Percentiles rank a stretch among this genome's conserved stretches.
These are phyloP conservation scores for Telenomus remus DNA, from an alignment of 1,140 invertebrate species.

Conservation along the genomic window DNA sequence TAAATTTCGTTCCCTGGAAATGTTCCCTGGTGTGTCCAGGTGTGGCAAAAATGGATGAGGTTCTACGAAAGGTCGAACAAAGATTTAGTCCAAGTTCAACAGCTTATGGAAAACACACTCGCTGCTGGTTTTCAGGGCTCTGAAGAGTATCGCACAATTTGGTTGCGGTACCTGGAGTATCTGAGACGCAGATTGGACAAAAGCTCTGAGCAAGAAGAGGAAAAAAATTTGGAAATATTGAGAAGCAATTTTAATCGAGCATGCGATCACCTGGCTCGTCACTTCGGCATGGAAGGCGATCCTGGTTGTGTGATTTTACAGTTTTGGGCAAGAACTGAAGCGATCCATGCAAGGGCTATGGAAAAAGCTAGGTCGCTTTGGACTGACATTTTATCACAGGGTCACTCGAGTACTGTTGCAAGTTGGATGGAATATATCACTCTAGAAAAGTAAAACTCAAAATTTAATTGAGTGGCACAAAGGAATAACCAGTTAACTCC, in stretches of 20 bases:
- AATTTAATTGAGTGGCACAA: no score
- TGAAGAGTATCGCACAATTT: conserved; percentile 80
- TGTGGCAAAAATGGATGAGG: conserved; percentile 81
- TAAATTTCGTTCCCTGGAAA: no score
- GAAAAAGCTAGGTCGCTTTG: conserved; percentile 83
- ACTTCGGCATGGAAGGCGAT: conserved; percentile 79
- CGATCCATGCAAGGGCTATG: conserved; percentile 79
- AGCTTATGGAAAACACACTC: conserved; percentile 81
- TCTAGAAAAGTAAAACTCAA: no score
- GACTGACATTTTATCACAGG: conserved; percentile 82
- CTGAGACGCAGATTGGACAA: conserved; percentile 79
- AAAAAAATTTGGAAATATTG: conserved; percentile 74
- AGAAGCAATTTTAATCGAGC: conserved; percentile 79
- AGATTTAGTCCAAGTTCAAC: conserved; percentile 74
- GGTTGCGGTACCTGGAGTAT: conserved; percentile 85
- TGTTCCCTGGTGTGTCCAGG: conserved; percentile 79
- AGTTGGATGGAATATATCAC: conserved; percentile 85
- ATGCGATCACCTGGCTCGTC: conserved; percentile 77
- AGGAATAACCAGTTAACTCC: no score
- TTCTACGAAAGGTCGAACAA: conserved; percentile 76
- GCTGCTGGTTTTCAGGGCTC: conserved; percentile 79
- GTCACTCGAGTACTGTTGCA: conserved; percentile 76
- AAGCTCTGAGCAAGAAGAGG: conserved; percentile 72
- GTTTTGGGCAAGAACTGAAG: conserved; percentile 84
- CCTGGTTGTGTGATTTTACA: conserved; percentile 80